A percentile compares a stretch with the other conserved stretches of the same genome.
These are phyloP conservation scores for Pelobates fuscus DNA, from an alignment of 2,113 vertebrate genomes.

Conservation along the genomic window DNA sequence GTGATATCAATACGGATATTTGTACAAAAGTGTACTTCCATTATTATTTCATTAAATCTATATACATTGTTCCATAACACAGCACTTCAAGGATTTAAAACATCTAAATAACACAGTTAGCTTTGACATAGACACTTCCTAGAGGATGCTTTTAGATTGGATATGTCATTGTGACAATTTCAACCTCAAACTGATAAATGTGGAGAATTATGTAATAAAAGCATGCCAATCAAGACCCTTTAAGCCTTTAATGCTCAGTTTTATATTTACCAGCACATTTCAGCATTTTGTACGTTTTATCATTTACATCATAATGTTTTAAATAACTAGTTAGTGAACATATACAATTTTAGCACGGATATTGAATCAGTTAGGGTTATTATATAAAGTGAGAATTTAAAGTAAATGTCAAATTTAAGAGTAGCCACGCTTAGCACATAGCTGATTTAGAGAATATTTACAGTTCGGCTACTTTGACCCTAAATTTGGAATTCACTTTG, in stretches of 20 bases:
- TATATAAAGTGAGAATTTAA: too few species aligned
- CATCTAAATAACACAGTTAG: constrained; percentile 6
- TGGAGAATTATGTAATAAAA: constrained; percentile 29
- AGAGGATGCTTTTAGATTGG: constrained; percentile 13
- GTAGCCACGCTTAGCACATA: too few species aligned
- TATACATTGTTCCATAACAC: constrained; percentile 18
- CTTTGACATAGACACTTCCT: constrained; percentile 8
- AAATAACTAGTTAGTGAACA: too few species aligned
- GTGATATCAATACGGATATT: not conserved
- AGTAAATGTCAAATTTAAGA: too few species aligned
- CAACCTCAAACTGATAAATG: constrained; percentile 1
- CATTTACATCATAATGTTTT: too few species aligned
- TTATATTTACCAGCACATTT: not conserved
- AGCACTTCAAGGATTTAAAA: constrained; percentile 1
- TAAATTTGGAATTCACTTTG: too few species aligned
- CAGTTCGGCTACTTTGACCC: too few species aligned
- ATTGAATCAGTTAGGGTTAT: too few species aligned
- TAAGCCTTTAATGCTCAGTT: not conserved
- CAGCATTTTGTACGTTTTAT: too few species aligned
- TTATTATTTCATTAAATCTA: constrained; percentile 2
- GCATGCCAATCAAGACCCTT: constrained; percentile 26
- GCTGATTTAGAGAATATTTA: too few species aligned
- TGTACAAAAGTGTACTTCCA: not conserved
- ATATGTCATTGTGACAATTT: constrained; percentile 23
- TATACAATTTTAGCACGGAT: too few species aligned